Conservation (phyloP, 2,113 vertebrate species). For the Trogon surrucura region DNA sequence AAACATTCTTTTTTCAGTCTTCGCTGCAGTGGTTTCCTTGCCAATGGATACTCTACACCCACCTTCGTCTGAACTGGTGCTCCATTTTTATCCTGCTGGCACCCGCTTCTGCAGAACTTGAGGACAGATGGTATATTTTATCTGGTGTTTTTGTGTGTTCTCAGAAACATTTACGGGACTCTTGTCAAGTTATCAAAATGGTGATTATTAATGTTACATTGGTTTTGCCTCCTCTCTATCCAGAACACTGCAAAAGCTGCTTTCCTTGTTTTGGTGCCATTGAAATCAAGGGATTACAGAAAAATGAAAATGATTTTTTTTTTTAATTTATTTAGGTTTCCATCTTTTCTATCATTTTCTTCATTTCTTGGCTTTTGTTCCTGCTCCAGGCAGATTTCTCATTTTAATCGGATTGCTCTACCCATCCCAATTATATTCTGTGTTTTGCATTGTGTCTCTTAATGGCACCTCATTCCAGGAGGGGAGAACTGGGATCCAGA, state of each 20-base stretch:
- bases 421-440: background rate
- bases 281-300: background rate
- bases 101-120: slow-evolving; percentile 27
- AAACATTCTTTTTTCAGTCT: background rate
- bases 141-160: slow-evolving; percentile 30
- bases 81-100: slow-evolving; percentile 32
- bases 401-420: slow-evolving; percentile 10
- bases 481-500: background rate
- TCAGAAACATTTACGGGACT: slow-evolving; percentile 27
- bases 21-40: slow-evolving; percentile 22
- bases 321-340: background rate
- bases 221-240: background rate
- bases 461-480: background rate
- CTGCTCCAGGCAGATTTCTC: background rate
- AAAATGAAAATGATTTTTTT: background rate
- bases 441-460: background rate
- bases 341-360: background rate
- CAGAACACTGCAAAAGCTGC: background rate
- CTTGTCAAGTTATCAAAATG: slow-evolving; percentile 26
- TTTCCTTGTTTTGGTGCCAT: background rate
- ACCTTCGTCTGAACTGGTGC: slow-evolving; percentile 40
- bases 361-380: background rate
- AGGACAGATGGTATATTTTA: slow-evolving; percentile 52
- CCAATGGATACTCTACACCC: slow-evolving; percentile 15
- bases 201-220: slow-evolving; percentile 3